Percentiles rank a stretch among this genome's conserved stretches.
phyloP scores from a whole-genome alignment of 2,888 invertebrate species.

The Apamea epomidion region DNA sequence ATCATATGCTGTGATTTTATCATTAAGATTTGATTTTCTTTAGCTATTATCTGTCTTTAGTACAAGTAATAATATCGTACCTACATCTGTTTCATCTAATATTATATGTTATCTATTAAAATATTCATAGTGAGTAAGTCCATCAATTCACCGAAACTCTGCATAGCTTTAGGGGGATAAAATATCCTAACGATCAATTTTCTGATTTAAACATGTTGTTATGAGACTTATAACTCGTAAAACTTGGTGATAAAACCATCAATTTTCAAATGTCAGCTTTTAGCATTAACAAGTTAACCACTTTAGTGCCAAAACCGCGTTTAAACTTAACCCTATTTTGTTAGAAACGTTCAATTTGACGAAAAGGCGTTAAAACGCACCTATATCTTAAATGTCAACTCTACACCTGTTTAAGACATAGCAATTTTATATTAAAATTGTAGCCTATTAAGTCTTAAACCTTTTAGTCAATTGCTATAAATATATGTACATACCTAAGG shows the following conservation, averaged over 20 bases:
- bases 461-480: constrained; percentile 22
- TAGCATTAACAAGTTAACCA: constrained; percentile 16
- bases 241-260: constrained; percentile 5
- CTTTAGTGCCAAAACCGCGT: constrained; percentile 11
- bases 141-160: neutral
- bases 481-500: neutral
- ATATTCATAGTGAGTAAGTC: neutral
- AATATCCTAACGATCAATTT: neutral
- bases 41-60: neutral
- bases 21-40: neutral
- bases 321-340: constrained; percentile 18
- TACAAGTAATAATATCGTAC: neutral
- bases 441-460: neutral
- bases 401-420: constrained; percentile 21
- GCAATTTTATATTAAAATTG: constrained; percentile 28
- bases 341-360: constrained; percentile 8
- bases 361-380: constrained; percentile 49
- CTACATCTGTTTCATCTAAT: neutral
- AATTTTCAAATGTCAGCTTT: constrained; percentile 33
- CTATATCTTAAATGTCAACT: constrained; percentile 53
- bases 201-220: neutral
- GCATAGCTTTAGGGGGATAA: neutral
- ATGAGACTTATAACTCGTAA: constrained; percentile 3
- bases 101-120: neutral
- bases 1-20: neutral